These are phyloP conservation scores for Parambassis ranga DNA, from an alignment of 2,797 vertebrate species.

Conservation along the genomic window DNA sequence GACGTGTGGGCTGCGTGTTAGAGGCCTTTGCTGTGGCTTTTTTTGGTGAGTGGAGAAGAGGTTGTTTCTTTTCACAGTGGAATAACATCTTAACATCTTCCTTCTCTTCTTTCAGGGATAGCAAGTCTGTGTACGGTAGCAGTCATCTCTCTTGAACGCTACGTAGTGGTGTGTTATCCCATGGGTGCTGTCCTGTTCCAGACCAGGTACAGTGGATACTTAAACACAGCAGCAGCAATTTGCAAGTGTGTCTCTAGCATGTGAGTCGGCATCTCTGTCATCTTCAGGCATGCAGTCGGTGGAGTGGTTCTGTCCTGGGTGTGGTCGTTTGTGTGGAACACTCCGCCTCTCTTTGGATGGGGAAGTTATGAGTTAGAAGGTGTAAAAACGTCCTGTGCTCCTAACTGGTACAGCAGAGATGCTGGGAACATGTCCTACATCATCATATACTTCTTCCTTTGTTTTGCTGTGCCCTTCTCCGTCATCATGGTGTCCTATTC, in stretches of 20 bases:
- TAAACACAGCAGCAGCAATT: background rate
- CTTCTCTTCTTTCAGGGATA: conserved; percentile 67
- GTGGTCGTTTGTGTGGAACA: conserved; percentile 85
- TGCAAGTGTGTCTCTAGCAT: background rate
- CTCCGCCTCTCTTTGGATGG: conserved; percentile 81
- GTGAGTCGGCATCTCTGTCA: background rate
- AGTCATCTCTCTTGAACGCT: conserved; percentile 81
- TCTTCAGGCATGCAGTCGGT: conserved; percentile 71
- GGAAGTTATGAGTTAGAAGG: conserved; percentile 79
- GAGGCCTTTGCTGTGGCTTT: conserved; percentile 88
- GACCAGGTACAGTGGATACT: conserved; percentile 58
- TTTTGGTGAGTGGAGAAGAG: conserved; percentile 86
- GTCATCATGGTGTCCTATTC: conserved; percentile 75
- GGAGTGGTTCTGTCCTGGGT: conserved; percentile 79
- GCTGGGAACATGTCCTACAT: conserved; percentile 79
- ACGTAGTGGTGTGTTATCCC: conserved; percentile 78
- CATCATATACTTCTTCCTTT: conserved; percentile 76
- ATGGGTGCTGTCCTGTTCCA: conserved; percentile 77
- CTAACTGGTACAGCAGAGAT: conserved; percentile 78
- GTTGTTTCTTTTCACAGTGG: too few relatives aligned
- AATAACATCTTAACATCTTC: background rate
- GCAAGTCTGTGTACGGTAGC: conserved; percentile 78
- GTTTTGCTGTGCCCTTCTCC: conserved; percentile 79
- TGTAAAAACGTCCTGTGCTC: conserved; percentile 77
- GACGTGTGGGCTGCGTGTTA: conserved; percentile 81